These are phyloP conservation scores for Venusia cambrica DNA, from an alignment of 2,888 invertebrate species.

Conservation along the genomic window DNA sequence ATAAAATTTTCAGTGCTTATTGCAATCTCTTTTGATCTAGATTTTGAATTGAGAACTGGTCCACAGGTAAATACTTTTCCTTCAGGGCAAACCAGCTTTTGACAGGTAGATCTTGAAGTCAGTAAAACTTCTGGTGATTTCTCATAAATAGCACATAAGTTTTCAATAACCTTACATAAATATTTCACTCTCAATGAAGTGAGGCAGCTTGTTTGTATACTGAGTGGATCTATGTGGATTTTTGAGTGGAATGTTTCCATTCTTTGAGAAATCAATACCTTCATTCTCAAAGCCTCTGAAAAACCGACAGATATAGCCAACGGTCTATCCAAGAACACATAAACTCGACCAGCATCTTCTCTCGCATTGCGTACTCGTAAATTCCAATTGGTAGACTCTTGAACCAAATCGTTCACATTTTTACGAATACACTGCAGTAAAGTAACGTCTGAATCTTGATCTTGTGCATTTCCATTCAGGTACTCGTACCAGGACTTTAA, in stretches of 20 bases:
- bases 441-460: conserved; percentile 28
- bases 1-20: conserved; percentile 76
- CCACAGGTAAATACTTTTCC: conserved; percentile 73
- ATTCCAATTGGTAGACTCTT: conserved; percentile 69
- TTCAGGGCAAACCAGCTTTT: conserved; percentile 32
- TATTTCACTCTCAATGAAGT: conserved; percentile 56
- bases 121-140: conserved; percentile 38
- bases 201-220: conserved; percentile 43
- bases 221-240: conserved; percentile 46
- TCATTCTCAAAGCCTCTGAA: conserved; percentile 42
- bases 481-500: conserved; percentile 80
- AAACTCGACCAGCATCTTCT: conserved; percentile 64
- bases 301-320: conserved; percentile 49
- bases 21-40: conserved; percentile 73
- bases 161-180: conserved; percentile 47
- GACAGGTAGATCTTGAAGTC: conserved; percentile 62
- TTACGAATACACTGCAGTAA: conserved; percentile 51
- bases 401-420: conserved; percentile 51
- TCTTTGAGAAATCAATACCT: conserved; percentile 36
- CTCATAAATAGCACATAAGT: conserved; percentile 43
- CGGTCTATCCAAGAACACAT: conserved; percentile 76
- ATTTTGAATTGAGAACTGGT: conserved; percentile 79
- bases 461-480: conserved; percentile 26
- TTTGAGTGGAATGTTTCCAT: conserved; percentile 29
- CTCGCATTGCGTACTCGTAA: conserved; percentile 61